Evolutionary conservation across 2,797 vertebrate genomes (phyloP).

Genomic region (Masticophis lateralis): DNA sequence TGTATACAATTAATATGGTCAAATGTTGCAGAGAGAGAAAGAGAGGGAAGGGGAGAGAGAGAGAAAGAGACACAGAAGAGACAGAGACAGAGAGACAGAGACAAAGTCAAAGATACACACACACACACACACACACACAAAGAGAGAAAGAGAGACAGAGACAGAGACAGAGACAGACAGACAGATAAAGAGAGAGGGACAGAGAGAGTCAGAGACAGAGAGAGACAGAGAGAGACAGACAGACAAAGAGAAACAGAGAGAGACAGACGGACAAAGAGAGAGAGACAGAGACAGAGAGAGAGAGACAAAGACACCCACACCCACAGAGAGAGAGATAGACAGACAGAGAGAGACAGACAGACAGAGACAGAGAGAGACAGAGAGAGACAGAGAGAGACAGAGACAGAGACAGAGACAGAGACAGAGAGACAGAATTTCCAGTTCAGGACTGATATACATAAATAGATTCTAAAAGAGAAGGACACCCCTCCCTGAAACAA

Average conservation of each 20-base stretch:
- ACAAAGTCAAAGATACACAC: rapidly evolving
- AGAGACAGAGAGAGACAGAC: too few species aligned
- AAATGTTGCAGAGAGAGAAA: neutral
- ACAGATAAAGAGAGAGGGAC: rapidly evolving
- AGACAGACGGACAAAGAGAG: rapidly evolving
- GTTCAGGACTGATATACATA: neutral
- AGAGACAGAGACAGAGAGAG: rapidly evolving
- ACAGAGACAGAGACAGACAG: too few species aligned
- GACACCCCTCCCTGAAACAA: neutral
- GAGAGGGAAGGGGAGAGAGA: neutral
- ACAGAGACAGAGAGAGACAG: rapidly evolving
- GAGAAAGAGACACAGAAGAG: neutral
- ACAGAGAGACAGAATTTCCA: too few species aligned
- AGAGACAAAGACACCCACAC: too few species aligned
- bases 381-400: too few species aligned
- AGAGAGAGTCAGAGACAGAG: rapidly evolving
- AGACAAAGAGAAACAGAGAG: too few species aligned
- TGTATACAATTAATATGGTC: neutral
- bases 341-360: too few species aligned
- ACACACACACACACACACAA: too few species aligned
- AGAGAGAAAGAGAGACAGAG: too few species aligned
- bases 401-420: neutral
- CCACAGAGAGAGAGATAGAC: too few species aligned
- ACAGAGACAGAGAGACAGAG: too few species aligned
- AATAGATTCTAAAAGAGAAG: neutral